Conservation (phyloP, 2,888 invertebrate genomes). For the Thyatira batis region DNA sequence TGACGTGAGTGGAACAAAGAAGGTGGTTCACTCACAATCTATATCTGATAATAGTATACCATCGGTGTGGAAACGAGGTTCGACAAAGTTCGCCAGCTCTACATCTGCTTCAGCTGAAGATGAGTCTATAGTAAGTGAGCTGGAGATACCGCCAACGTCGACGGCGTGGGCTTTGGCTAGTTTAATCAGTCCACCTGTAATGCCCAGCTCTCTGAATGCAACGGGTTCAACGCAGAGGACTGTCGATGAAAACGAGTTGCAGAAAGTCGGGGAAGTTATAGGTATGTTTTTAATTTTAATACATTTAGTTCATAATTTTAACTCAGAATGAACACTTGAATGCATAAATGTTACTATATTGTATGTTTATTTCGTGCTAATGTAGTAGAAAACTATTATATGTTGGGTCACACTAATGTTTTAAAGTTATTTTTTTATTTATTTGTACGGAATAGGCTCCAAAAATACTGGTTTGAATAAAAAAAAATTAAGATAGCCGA, state of each 20-base stretch:
- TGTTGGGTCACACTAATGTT: too few species aligned
- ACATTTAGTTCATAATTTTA: too few species aligned
- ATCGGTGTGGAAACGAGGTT: slow-evolving; percentile 76
- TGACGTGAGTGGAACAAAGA: slow-evolving; percentile 63
- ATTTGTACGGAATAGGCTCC: too few species aligned
- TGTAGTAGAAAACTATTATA: too few species aligned
- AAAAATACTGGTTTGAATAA: too few species aligned
- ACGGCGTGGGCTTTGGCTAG: slow-evolving; percentile 80
- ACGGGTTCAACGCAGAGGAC: slow-evolving; percentile 51
- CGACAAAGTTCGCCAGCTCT: slow-evolving; percentile 65
- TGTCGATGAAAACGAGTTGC: slow-evolving; percentile 70
- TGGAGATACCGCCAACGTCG: slow-evolving; percentile 76
- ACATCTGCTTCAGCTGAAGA: slow-evolving; percentile 52
- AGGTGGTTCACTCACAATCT: slow-evolving; percentile 66
- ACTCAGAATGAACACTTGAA: too few species aligned
- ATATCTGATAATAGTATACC: slow-evolving; percentile 76
- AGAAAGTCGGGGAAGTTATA: slow-evolving; percentile 67
- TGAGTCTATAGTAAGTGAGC: slow-evolving; percentile 49
- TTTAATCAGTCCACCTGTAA: slow-evolving; percentile 64
- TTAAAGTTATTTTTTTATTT: too few species aligned
- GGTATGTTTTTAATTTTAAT: too few species aligned
- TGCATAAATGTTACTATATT: background rate
- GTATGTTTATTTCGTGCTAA: too few species aligned
- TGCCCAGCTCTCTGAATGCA: slow-evolving; percentile 44
- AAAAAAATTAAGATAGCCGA: too few species aligned